These are phyloP conservation scores for Drosophila silvestris DNA, from an alignment of 2,888 invertebrate genomes.

Conservation along the genomic window DNA sequence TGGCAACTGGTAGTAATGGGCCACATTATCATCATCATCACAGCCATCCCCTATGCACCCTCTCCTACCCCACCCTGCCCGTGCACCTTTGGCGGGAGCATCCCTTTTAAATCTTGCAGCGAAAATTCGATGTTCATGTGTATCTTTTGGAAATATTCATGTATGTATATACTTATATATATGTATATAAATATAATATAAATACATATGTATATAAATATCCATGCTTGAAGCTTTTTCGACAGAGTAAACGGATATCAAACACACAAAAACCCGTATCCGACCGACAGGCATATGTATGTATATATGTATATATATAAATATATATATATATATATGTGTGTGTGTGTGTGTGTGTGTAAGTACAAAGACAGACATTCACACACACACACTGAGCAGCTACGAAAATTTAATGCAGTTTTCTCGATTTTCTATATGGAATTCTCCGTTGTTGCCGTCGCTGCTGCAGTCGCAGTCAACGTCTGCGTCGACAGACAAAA, in stretches of 20 bases:
- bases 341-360: background rate
- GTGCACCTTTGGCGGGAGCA: background rate
- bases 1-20: background rate
- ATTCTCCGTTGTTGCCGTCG: slow-evolving; percentile 50
- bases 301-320: slow-evolving; percentile 3
- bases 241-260: slow-evolving; percentile 50
- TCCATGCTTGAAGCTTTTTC: slow-evolving; percentile 43
- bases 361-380: slow-evolving; percentile 7
- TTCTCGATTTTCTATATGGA: slow-evolving; percentile 77
- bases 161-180: slow-evolving; percentile 5
- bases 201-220: background rate
- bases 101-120: slow-evolving; percentile 8
- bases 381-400: slow-evolving; percentile 42
- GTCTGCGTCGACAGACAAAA: slow-evolving; percentile 38
- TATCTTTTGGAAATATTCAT: slow-evolving; percentile 40
- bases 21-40: slow-evolving; percentile 1
- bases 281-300: slow-evolving; percentile 36
- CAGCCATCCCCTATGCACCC: background rate
- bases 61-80: background rate
- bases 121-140: slow-evolving; percentile 27
- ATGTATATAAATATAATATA: slow-evolving; percentile 1
- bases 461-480: slow-evolving; percentile 32
- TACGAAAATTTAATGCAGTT: slow-evolving; percentile 77
- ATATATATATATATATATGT: background rate
- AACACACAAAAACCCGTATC: slow-evolving; percentile 45